Conservation (phyloP, 2,888 invertebrate species). For the Herminia tarsipennalis region DNA sequence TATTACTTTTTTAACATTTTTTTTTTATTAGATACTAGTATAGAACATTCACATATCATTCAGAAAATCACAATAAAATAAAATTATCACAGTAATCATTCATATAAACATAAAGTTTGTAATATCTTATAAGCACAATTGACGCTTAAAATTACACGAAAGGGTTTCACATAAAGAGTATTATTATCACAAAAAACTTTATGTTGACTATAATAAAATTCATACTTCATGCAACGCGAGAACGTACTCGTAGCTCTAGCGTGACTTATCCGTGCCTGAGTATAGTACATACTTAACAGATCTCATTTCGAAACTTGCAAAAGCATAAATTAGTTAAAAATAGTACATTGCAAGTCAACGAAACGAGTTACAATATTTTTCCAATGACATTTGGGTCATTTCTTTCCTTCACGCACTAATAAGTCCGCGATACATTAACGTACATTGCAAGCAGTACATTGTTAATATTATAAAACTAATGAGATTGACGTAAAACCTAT, state of each 20-base stretch:
- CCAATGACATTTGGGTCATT: no score
- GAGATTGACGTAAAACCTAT: slow-evolving; percentile 14
- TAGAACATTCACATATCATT: slow-evolving; percentile 18
- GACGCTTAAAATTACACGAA: slow-evolving; percentile 18
- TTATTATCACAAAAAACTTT: slow-evolving; percentile 29
- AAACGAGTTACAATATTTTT: no score
- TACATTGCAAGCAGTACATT: no score
- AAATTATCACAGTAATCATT: slow-evolving; percentile 48
- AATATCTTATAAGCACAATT: slow-evolving; percentile 29
- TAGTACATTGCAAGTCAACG: no score
- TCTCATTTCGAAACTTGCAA: no score
- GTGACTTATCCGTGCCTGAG: no score
- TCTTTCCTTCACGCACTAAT: no score
- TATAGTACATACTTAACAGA: no score
- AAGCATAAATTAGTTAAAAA: no score
- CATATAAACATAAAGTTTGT: slow-evolving; percentile 33
- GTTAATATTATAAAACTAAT: slow-evolving; percentile 7
- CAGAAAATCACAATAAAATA: slow-evolving; percentile 38
- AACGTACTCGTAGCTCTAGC: background rate
- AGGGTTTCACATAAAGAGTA: slow-evolving; percentile 18
- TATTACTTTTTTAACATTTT: background rate
- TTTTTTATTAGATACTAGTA: slow-evolving; percentile 1
- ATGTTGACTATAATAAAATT: slow-evolving; percentile 10
- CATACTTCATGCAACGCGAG: background rate
- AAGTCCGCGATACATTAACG: no score